Evolutionary conservation across 2,888 invertebrate genomes (phyloP).

Genomic region (Therioaphis trifolii): DNA sequence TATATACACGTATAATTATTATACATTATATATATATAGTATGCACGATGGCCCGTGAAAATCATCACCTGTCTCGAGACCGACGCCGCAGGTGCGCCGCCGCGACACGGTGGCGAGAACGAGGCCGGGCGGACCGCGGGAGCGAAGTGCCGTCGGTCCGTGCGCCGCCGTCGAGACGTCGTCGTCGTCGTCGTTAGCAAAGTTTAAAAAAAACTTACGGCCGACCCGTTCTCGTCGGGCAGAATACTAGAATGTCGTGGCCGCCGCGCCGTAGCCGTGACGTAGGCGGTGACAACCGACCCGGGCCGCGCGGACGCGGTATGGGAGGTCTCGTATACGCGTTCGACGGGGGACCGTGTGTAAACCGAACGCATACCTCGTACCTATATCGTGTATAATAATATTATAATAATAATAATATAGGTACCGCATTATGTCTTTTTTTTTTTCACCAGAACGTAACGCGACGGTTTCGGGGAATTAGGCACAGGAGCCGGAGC

Average conservation of each 20-base stretch:
- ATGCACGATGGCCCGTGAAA: neutral
- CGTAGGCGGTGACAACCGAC: neutral
- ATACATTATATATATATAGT: no score
- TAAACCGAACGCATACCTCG: slow-evolving; percentile 27
- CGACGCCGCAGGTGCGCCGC: neutral
- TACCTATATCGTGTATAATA: neutral
- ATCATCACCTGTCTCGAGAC: neutral
- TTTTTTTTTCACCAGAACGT: neutral
- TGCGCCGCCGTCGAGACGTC: neutral
- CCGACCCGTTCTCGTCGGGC: neutral
- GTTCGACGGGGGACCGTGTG: neutral
- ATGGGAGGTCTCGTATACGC: slow-evolving; percentile 33
- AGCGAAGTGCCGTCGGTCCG: neutral
- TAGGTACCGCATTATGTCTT: neutral
- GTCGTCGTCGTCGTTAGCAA: slow-evolving; percentile 13
- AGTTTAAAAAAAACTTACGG: neutral
- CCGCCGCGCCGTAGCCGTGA: neutral
- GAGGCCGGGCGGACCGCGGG: neutral
- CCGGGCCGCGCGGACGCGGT: neutral
- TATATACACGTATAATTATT: no score
- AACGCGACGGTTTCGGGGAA: slow-evolving; percentile 22
- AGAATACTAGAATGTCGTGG: neutral
- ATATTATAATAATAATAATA: neutral
- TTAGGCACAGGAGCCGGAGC: neutral
- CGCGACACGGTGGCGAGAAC: neutral